Conservation (phyloP, 1,140 invertebrate genomes). For the Carcinoscorpius rotundicauda region DNA sequence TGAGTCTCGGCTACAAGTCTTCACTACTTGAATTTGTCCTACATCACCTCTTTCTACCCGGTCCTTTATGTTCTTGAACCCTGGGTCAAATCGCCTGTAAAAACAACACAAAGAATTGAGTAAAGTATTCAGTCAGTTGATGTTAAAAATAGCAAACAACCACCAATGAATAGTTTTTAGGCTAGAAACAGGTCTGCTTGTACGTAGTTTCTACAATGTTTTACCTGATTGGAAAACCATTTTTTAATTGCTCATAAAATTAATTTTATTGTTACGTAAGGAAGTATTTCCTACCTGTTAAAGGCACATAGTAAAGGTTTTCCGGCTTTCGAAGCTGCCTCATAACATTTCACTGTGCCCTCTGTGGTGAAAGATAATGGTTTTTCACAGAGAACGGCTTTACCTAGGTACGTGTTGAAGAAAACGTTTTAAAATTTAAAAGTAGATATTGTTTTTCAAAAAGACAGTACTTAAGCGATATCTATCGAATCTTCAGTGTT, state of each 20-base stretch:
- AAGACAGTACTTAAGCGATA: too few relatives aligned
- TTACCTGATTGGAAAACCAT: background rate
- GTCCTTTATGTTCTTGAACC: constrained; percentile 39
- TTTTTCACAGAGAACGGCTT: constrained; percentile 56
- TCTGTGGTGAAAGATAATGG: constrained; percentile 46
- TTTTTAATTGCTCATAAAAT: too few relatives aligned
- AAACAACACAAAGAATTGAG: constrained; percentile 4
- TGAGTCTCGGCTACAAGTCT: constrained; percentile 47
- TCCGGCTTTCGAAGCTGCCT: constrained; percentile 41
- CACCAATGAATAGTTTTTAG: background rate
- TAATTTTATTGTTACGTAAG: too few relatives aligned
- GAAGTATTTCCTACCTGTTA: constrained; percentile 33
- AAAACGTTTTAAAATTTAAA: too few relatives aligned
- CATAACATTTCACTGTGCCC: constrained; percentile 44
- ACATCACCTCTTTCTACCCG: constrained; percentile 43
- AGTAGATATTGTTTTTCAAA: too few relatives aligned
- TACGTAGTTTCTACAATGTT: background rate
- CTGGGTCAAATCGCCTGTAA: constrained; percentile 49
- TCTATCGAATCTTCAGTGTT: too few relatives aligned
- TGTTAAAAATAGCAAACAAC: background rate
- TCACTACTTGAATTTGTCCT: constrained; percentile 48
- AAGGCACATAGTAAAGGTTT: constrained; percentile 50
- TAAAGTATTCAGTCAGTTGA: background rate
- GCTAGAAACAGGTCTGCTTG: too few relatives aligned
- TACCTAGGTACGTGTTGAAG: constrained; percentile 22